These are phyloP conservation scores for Dendrocincla fuliginosa DNA, from an alignment of 2,797 vertebrate genomes.

Conservation along the genomic window DNA sequence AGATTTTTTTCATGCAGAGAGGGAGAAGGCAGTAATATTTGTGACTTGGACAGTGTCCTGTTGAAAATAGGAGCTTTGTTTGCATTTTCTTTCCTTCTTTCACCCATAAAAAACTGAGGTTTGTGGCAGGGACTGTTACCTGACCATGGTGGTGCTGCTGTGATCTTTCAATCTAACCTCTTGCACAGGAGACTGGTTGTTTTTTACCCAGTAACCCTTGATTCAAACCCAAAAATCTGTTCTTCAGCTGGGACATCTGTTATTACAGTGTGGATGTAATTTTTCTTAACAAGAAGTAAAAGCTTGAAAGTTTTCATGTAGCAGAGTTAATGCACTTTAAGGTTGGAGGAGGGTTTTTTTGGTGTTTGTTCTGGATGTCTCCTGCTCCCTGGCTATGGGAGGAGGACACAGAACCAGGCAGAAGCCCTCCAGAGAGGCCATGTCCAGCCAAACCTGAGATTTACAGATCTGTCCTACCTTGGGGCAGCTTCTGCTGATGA, in stretches of 20 bases:
- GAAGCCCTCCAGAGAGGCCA: neutral
- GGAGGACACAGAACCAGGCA: neutral
- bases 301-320: accelerated
- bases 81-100: neutral
- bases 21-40: neutral
- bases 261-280: accelerated
- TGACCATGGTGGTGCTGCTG: accelerated
- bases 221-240: neutral
- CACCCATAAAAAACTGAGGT: neutral
- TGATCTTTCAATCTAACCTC: neutral
- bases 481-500: neutral
- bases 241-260: neutral
- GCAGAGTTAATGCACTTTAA: neutral
- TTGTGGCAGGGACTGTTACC: neutral
- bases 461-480: neutral
- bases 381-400: accelerated
- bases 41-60: neutral
- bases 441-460: neutral
- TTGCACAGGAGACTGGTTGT: neutral
- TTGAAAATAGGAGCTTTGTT: neutral
- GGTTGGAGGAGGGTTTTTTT: neutral
- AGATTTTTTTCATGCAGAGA: neutral
- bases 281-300: neutral
- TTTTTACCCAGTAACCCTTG: neutral
- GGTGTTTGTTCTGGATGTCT: neutral